A percentile compares a stretch with the other conserved stretches of the same genome.
Evolutionary conservation across 2,888 invertebrate species (phyloP).

Genomic region (Dryadula phaetusa): DNA sequence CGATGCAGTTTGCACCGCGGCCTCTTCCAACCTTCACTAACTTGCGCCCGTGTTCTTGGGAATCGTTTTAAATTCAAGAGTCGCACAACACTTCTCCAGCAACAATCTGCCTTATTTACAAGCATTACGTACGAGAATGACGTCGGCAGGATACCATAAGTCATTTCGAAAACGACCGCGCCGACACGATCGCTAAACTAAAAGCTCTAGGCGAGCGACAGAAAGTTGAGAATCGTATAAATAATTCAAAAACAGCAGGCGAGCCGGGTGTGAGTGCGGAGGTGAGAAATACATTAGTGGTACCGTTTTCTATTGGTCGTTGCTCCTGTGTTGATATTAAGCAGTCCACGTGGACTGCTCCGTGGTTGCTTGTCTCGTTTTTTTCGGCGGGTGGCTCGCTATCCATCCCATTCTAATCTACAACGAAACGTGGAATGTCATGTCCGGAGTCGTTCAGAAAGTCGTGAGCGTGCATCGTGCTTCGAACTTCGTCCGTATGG

Average conservation of each 20-base stretch:
- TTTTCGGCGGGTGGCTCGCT: constrained; percentile 76
- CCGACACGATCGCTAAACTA: constrained; percentile 58
- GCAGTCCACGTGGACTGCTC: constrained; percentile 83
- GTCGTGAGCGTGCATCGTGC: constrained; percentile 85
- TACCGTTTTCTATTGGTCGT: constrained; percentile 84
- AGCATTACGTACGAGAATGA: constrained; percentile 64
- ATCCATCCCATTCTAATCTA: constrained; percentile 83
- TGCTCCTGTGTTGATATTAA: constrained; percentile 84
- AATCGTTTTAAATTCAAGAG: constrained; percentile 84
- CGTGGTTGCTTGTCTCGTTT: constrained; percentile 81
- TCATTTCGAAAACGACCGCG: constrained; percentile 69
- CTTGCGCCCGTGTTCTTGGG: constrained; percentile 83
- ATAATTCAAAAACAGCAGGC: constrained; percentile 70
- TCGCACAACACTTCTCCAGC: constrained; percentile 70
- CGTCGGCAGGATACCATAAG: constrained; percentile 62
- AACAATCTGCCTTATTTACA: constrained; percentile 62
- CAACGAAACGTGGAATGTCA: constrained; percentile 84
- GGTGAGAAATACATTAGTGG: constrained; percentile 86
- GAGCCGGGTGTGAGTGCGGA: constrained; percentile 82
- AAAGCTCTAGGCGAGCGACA: constrained; percentile 59
- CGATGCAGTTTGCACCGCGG: constrained; percentile 83
- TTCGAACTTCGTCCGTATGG: constrained; percentile 66
- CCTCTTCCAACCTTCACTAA: constrained; percentile 83
- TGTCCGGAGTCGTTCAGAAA: constrained; percentile 85
- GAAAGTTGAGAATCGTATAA: constrained; percentile 72